These are phyloP conservation scores for Leptinotarsa rubiginosa DNA, from an alignment of 2,888 invertebrate genomes.

Conservation along the genomic window DNA sequence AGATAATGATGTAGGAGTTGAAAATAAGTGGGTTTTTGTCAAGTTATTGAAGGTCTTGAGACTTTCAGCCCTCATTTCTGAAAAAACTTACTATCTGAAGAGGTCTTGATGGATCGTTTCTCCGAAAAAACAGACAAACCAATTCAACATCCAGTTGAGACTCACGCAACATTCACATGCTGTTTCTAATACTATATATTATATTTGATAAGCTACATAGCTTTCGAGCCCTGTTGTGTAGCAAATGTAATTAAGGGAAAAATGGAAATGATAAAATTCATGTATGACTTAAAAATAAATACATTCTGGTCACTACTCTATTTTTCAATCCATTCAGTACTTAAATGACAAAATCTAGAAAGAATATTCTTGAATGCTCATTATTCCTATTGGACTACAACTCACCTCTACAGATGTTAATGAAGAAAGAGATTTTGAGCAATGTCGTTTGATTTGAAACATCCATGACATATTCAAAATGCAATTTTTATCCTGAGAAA, in stretches of 20 bases:
- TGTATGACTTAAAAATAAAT: background rate
- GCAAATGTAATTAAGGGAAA: background rate
- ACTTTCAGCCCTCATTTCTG: too few species aligned
- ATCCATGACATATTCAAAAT: too few species aligned
- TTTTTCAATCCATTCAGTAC: background rate
- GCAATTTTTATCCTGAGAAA: too few species aligned
- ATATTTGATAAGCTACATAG: background rate
- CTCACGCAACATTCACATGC: background rate
- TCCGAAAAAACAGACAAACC: background rate
- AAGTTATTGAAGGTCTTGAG: too few species aligned
- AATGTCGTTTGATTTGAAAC: too few species aligned
- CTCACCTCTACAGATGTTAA: background rate
- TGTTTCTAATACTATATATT: conserved; percentile 1
- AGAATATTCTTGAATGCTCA: background rate
- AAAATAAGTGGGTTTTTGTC: too few species aligned
- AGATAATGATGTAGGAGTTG: too few species aligned
- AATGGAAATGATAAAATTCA: background rate
- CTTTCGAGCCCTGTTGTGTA: background rate
- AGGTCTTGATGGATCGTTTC: too few species aligned
- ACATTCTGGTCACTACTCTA: background rate
- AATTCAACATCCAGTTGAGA: background rate
- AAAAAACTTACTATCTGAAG: too few species aligned
- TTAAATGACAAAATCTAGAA: background rate
- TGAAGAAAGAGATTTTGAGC: too few species aligned
- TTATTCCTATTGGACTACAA: background rate